Conservation (phyloP, 2,888 invertebrate genomes). For the Trachelus iudaicus region DNA sequence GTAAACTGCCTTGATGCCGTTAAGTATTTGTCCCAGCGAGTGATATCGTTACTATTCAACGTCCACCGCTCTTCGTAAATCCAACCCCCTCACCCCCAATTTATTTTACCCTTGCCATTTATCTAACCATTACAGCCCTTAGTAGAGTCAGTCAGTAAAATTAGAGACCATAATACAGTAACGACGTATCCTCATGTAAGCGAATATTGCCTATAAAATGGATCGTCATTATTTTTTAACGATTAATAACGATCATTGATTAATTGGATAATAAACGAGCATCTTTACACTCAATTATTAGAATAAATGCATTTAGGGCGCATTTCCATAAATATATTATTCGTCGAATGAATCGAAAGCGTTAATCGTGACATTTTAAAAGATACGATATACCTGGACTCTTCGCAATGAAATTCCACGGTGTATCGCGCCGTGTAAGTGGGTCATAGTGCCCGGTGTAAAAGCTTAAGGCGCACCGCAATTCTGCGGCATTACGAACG, state of each 20-base stretch:
- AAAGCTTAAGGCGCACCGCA: constrained; percentile 32
- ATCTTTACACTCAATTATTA: not conserved
- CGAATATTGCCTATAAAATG: not conserved
- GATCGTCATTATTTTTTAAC: not conserved
- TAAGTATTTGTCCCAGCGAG: not conserved
- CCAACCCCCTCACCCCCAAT: not conserved
- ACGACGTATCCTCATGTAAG: not conserved
- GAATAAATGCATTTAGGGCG: not conserved
- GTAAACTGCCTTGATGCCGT: not conserved
- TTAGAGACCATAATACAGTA: not conserved
- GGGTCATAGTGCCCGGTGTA: constrained; percentile 31
- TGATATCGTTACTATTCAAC: not conserved
- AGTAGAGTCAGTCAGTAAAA: not conserved
- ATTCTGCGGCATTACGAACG: not conserved
- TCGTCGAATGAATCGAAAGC: not conserved
- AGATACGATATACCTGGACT: not conserved
- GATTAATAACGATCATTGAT: not conserved
- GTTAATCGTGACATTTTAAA: not conserved
- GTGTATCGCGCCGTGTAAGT: constrained; percentile 21
- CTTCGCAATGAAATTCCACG: not conserved
- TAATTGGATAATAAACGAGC: not conserved
- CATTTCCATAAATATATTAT: not conserved
- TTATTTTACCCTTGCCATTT: not conserved
- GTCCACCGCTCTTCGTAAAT: not conserved
- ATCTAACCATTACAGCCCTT: not conserved